A percentile compares a stretch with the other conserved stretches of the same genome.
Conservation (phyloP, 2,797 vertebrate species). For the Bucorvus abyssinicus region DNA sequence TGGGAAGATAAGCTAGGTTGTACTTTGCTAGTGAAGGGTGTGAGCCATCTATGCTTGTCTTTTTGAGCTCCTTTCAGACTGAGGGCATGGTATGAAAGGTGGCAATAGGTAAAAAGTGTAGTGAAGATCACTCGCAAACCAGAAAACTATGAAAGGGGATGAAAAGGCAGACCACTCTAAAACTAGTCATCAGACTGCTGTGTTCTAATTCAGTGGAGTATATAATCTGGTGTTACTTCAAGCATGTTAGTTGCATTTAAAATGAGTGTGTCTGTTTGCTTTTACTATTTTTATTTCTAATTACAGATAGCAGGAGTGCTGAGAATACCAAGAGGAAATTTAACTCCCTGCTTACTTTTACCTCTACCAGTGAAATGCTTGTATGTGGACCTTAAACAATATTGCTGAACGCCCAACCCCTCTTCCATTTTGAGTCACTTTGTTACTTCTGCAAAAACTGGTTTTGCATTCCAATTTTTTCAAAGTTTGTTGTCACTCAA, state of each 20-base stretch:
- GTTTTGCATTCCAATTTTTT: not conserved
- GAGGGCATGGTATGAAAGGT: not conserved
- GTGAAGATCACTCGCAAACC: not conserved
- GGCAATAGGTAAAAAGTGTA: not conserved
- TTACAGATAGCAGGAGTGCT: not conserved
- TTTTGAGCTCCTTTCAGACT: not conserved
- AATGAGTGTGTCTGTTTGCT: not conserved
- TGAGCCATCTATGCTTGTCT: not conserved
- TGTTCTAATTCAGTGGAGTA: rapidly evolving
- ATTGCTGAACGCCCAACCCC: not conserved
- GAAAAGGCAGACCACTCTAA: not conserved
- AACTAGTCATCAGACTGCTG: not conserved
- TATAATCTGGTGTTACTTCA: not conserved
- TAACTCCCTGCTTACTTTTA: not conserved
- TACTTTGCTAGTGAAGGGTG: not conserved
- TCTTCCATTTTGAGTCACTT: not conserved
- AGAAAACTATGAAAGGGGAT: not conserved
- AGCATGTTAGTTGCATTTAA: not conserved
- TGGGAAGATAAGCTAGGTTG: not conserved
- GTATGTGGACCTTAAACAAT: not conserved
- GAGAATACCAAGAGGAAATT: not conserved
- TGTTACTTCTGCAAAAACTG: not conserved
- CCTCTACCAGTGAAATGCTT: not conserved
- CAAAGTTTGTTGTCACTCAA: not conserved
- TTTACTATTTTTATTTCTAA: not conserved